These are phyloP conservation scores for Epinotia brunnichana DNA, from an alignment of 2,888 invertebrate genomes.

Conservation along the genomic window DNA sequence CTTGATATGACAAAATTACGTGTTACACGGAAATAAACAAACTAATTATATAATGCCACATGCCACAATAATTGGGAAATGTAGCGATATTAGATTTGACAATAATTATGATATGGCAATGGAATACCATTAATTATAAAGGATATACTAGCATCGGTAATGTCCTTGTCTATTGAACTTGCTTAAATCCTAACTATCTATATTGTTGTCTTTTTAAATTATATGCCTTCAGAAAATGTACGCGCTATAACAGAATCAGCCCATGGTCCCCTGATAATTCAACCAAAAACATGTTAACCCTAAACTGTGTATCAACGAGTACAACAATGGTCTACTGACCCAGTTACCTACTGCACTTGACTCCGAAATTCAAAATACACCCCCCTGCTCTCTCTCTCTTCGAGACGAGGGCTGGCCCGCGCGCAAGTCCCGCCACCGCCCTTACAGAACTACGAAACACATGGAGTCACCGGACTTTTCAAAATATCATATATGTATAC, in stretches of 20 bases:
- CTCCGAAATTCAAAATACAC: slow-evolving; percentile 63
- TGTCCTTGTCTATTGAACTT: too few species aligned
- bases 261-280: neutral
- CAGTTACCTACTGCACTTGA: slow-evolving; percentile 81
- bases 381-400: slow-evolving; percentile 50
- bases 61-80: too few species aligned
- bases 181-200: too few species aligned
- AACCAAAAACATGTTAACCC: neutral
- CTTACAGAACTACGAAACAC: slow-evolving; percentile 40
- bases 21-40: too few species aligned
- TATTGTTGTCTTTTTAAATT: neutral
- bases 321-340: slow-evolving; percentile 64
- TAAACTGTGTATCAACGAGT: slow-evolving; percentile 20
- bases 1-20: too few species aligned
- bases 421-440: slow-evolving; percentile 48
- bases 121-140: too few species aligned
- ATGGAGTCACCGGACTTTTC: neutral
- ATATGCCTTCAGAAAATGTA: neutral
- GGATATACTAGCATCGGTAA: too few species aligned
- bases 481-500: too few species aligned
- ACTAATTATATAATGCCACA: too few species aligned
- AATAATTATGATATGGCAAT: too few species aligned
- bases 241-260: neutral
- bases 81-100: too few species aligned
- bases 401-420: slow-evolving; percentile 44